Base-by-base conservation (phyloP, 2,797 vertebrate genomes). In the Oreortyx pictus region DNA sequence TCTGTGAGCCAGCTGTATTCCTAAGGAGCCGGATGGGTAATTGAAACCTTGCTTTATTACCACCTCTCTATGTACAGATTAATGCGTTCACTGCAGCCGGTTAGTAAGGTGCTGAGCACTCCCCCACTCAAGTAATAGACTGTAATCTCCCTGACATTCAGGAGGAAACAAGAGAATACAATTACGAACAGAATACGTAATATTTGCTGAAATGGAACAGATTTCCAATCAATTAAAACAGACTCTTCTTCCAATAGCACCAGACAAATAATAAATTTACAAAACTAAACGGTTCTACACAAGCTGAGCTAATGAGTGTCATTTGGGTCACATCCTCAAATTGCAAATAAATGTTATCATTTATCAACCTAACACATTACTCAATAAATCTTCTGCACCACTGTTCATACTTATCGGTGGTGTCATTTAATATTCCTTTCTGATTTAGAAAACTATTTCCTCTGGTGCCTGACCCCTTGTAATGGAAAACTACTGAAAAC, bases 291-390 rank as follows among this genome's bases (percentile, higher is more conserved):
- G 60, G 73, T 66, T 96, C 88, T 75, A 95, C 88, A 97, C 78
- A 96, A 95, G 90, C 85, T 95, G 67, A 97, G 96, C 85, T 97
- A 97, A 97, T 97, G 95, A 97, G 95, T 96, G 93, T 95, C 96
- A 94, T 92, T 95, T 94, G 95, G 97, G 96, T 97, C 97, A 97
- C 93, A 96, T 97, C 82, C 88, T 97, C 94, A 97, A 96, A 97
- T 98, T 97, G 96, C 89, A 97, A 97, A 97, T 97, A 97, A 98
- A 97, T 96, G 94, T 92, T 97, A 96, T 96, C 89, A 35, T 97
- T 97, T 96, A 97, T 98, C 97, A 98, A 93, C 91, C 84, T 90
- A 97, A 96, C 93, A 96, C 77, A 95, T 97, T 96, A 92, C 93
- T 96, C 95, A 96, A 96, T 97, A 97, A 97, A 96, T 97, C 91